phyloP scores from a whole-genome alignment of 2,888 invertebrate genomes.

The Synanthedon tipuliformis region DNA sequence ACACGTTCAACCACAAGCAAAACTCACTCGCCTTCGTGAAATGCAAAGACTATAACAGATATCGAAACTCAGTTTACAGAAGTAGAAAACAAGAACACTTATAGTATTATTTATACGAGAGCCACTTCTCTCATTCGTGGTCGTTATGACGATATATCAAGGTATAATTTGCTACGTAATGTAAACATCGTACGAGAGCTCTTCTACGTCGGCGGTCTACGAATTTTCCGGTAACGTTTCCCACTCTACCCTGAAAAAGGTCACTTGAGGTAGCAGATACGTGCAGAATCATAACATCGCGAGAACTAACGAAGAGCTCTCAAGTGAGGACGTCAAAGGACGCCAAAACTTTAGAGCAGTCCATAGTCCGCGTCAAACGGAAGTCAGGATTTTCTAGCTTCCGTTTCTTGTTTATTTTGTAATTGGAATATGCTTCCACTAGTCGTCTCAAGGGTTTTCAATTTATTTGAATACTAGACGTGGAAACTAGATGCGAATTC shows the following conservation, averaged over 20 bases:
- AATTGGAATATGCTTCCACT: too few species aligned
- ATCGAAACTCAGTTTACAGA: not conserved
- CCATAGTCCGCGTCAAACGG: not conserved
- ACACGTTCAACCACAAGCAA: too few species aligned
- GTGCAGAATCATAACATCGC: slow-evolving; percentile 39
- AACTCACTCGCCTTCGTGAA: too few species aligned
- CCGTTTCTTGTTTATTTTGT: too few species aligned
- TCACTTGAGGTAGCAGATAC: slow-evolving; percentile 16
- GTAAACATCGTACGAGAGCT: not conserved
- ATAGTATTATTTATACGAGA: not conserved
- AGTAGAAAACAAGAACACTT: not conserved
- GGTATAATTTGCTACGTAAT: not conserved
- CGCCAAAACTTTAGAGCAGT: slow-evolving; percentile 9
- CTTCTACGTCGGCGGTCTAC: not conserved
- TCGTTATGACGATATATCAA: not conserved
- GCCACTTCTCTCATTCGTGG: not conserved
- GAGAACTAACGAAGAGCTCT: slow-evolving; percentile 41
- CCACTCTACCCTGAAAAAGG: slow-evolving; percentile 6
- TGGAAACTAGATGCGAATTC: too few species aligned
- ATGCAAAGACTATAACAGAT: too few species aligned
- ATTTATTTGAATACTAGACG: too few species aligned
- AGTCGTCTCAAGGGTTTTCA: too few species aligned
- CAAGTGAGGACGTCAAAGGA: slow-evolving; percentile 24
- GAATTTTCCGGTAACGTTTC: not conserved
- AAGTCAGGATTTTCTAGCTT: not conserved